Evolutionary conservation across 2,888 invertebrate genomes (phyloP), one percentile per base, ranked within the genome.

Genomic region (Hipparchia semele): DNA sequence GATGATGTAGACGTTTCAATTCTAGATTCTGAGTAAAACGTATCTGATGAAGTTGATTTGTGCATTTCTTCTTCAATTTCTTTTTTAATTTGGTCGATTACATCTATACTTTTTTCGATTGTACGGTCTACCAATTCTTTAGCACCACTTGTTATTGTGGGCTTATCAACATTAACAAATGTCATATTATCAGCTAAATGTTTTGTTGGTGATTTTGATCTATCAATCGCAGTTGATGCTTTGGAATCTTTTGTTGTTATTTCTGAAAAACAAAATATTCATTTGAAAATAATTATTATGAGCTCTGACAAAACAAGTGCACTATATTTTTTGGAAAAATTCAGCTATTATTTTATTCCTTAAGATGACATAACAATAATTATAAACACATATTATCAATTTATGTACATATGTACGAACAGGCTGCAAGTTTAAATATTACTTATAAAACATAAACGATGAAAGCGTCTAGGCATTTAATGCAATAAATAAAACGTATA

Each of bases 111-210:
- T 75, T 90, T 93, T 82, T 93, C 92, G 23, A 94, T 89, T 1
- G 92, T 90, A 56, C 93, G 86, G 80, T 95, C 94, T 10, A 95
- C 95, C 51, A 94, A 84, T 81, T 95, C 95, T 78, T 91, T 94
- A 49, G 94, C 94, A 75, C 95, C 95, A 69, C 88, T 94, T 0
- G 94, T 95, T 53, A 93, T 86, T 45, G 94, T 94, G 51, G 95
- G 95, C 79, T 94, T 94, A 76, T 94, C 92, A 51, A 94, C 91
- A 78, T 94, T 94, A 6, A 94, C 86, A 76, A 94, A 94, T 53
- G 93, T 86, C 39, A 93, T 76, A 76, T 94, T 92, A 77, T 94
- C 94, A 23, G 90, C 90, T 76, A 92, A 79, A 80, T 94, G 93
- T 85, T 92, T 93, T 12, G 89, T 90, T 46, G 94, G 94, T 77